Evolutionary conservation across 2,888 invertebrate species (phyloP).

Genomic region (Pocota personata): DNA sequence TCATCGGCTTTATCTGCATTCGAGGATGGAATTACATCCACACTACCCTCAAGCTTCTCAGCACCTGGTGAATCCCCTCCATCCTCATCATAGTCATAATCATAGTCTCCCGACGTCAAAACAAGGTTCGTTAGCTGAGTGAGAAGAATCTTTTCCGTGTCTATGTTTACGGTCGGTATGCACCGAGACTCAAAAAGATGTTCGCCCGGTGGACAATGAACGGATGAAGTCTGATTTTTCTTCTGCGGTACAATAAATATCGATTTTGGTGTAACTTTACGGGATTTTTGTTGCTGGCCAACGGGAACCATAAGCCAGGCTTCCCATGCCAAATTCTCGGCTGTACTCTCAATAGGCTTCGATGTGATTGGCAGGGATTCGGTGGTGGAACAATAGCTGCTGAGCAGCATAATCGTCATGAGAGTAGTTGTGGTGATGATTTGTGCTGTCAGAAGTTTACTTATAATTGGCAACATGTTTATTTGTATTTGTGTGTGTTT

Average conservation of each 20-base stretch:
- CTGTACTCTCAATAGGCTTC: slow-evolving; percentile 82
- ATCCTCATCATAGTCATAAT: slow-evolving; percentile 77
- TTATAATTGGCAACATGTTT: slow-evolving; percentile 56
- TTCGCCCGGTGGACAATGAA: slow-evolving; percentile 78
- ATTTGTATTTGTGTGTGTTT: neutral
- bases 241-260: slow-evolving; percentile 81
- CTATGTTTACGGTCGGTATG: slow-evolving; percentile 80
- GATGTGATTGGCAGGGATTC: slow-evolving; percentile 81
- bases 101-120: slow-evolving; percentile 77
- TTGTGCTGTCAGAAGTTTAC: slow-evolving; percentile 51
- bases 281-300: slow-evolving; percentile 79
- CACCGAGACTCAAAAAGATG: slow-evolving; percentile 79
- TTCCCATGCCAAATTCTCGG: slow-evolving; percentile 82
- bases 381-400: slow-evolving; percentile 25
- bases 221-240: slow-evolving; percentile 29
- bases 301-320: slow-evolving; percentile 81
- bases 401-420: slow-evolving; percentile 44
- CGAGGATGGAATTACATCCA: slow-evolving; percentile 17
- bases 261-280: slow-evolving; percentile 82
- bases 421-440: slow-evolving; percentile 49
- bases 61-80: slow-evolving; percentile 50
- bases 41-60: slow-evolving; percentile 49
- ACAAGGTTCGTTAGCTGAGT: slow-evolving; percentile 77
- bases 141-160: slow-evolving; percentile 76
- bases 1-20: slow-evolving; percentile 76